A percentile compares a stretch with the other conserved stretches of the same genome.
Conservation (phyloP, 2,888 invertebrate species). For the Hirudinaria manillensis region DNA sequence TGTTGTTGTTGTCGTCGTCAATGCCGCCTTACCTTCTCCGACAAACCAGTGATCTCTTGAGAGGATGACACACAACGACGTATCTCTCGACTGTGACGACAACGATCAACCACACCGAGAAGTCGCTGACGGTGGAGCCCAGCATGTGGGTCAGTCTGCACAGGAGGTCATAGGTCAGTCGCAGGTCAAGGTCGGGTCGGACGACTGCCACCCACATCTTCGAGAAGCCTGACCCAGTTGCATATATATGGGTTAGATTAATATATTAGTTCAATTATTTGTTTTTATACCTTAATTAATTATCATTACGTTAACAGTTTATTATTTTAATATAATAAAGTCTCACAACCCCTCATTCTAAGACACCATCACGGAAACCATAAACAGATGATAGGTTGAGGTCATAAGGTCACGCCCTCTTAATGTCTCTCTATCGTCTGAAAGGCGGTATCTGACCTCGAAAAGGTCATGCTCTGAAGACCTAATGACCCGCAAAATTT, state of each 20-base stretch:
- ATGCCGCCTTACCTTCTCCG: background rate
- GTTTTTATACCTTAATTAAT: background rate
- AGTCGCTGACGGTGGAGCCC: slow-evolving; percentile 33
- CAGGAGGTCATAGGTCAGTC: slow-evolving; percentile 19
- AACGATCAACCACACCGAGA: slow-evolving; percentile 33
- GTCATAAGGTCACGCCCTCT: too few relatives aligned
- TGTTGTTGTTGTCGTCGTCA: background rate
- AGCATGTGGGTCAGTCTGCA: slow-evolving; percentile 30
- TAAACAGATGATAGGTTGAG: too few relatives aligned
- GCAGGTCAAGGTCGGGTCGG: slow-evolving; percentile 27
- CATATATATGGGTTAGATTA: background rate
- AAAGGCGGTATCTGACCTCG: too few relatives aligned
- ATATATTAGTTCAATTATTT: background rate
- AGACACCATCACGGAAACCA: too few relatives aligned
- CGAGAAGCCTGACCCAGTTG: background rate
- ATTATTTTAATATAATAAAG: too few relatives aligned
- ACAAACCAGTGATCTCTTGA: slow-evolving; percentile 27
- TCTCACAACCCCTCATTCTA: too few relatives aligned
- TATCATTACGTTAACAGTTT: too few relatives aligned
- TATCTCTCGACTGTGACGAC: slow-evolving; percentile 32
- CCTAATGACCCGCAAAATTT: too few relatives aligned
- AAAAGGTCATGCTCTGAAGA: too few relatives aligned
- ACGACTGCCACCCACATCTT: slow-evolving; percentile 31
- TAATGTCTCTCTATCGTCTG: too few relatives aligned
- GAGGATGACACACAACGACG: slow-evolving; percentile 32